A percentile compares a stretch with the other conserved stretches of the same genome.
phyloP scores from a whole-genome alignment of 2,113 vertebrate genomes.

The Rhipidura dahli region DNA sequence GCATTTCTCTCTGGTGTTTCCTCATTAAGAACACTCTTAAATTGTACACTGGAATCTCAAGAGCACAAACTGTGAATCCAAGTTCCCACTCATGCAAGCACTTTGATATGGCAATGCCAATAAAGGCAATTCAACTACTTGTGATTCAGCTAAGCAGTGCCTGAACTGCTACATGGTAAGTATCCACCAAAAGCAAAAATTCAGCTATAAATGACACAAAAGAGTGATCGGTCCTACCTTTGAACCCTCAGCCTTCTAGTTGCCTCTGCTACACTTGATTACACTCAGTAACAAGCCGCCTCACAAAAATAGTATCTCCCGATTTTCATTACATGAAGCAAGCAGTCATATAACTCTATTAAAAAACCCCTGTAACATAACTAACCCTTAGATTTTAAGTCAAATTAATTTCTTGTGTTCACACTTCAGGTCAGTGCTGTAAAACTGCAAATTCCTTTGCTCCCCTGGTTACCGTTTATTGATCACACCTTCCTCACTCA shows the following conservation, averaged over 20 bases:
- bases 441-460: neutral
- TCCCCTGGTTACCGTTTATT: neutral
- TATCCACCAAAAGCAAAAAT: neutral
- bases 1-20: neutral
- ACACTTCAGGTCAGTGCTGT: neutral
- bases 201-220: neutral
- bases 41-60: neutral
- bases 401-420: neutral
- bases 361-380: neutral
- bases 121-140: neutral
- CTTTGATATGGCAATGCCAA: neutral
- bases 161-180: neutral
- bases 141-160: neutral
- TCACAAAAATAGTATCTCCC: neutral
- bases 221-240: neutral
- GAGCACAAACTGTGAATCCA: neutral
- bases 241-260: neutral
- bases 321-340: neutral
- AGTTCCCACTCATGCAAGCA: neutral
- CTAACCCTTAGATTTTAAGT: neutral
- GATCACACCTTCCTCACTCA: neutral
- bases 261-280: neutral
- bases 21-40: neutral
- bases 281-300: neutral
- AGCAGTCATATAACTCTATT: neutral